phyloP scores from a whole-genome alignment of 2,113 vertebrate genomes.

The Lophochroa leadbeateri region DNA sequence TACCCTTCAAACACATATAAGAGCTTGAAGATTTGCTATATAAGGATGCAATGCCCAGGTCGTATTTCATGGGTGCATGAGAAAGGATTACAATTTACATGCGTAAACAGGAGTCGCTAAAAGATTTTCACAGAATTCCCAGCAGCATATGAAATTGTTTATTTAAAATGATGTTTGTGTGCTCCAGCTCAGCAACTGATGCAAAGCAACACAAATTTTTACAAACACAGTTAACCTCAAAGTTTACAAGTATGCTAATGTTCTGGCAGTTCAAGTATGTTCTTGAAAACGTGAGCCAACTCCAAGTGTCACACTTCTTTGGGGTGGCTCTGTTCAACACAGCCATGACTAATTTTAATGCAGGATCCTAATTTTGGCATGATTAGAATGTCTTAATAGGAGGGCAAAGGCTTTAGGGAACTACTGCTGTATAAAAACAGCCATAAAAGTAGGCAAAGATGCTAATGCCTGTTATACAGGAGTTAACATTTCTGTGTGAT shows the following conservation, averaged over 20 bases:
- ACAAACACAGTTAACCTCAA: constrained; percentile 7
- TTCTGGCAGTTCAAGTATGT: neutral
- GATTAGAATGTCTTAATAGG: neutral
- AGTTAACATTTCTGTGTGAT: neutral
- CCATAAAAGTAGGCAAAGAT: neutral
- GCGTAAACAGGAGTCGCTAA: neutral
- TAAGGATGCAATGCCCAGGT: neutral
- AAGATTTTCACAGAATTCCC: neutral
- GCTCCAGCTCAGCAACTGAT: constrained; percentile 1
- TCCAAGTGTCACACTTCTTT: neutral
- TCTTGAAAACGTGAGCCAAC: neutral
- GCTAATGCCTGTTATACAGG: neutral
- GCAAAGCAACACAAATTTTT: constrained; percentile 2
- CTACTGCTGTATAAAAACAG: neutral
- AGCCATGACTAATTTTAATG: neutral
- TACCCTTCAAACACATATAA: neutral
- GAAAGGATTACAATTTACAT: neutral
- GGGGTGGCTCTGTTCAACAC: neutral
- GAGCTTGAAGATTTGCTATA: neutral
- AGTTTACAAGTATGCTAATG: neutral
- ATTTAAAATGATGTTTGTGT: constrained; percentile 16
- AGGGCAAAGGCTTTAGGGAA: neutral
- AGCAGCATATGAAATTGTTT: neutral
- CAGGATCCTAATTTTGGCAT: neutral
- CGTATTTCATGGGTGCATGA: neutral